Evolutionary conservation across 2,888 invertebrate genomes (phyloP).

Genomic region (Margaritifera margaritifera): DNA sequence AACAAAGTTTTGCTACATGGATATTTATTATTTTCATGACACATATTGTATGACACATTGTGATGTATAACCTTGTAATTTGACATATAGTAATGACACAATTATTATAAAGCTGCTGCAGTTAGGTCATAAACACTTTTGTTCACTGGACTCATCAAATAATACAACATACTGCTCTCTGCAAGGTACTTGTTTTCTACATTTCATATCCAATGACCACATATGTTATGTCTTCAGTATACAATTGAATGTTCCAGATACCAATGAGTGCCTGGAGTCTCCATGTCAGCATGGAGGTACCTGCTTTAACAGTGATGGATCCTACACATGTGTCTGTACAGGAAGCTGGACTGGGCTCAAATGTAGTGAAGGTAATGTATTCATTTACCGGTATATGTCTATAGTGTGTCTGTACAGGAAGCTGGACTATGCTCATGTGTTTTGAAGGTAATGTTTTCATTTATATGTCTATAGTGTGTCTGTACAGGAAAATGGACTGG

Average conservation of each 20-base stretch:
- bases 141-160: too few relatives aligned
- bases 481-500: slow-evolving; percentile 72
- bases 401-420: slow-evolving; percentile 72
- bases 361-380: slow-evolving; percentile 37
- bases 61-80: too few relatives aligned
- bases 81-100: too few relatives aligned
- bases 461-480: slow-evolving; percentile 19
- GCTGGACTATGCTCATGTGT: slow-evolving; percentile 42
- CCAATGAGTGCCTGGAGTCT: slow-evolving; percentile 36
- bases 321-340: slow-evolving; percentile 72
- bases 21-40: too few relatives aligned
- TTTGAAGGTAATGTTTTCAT: slow-evolving; percentile 25
- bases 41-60: too few relatives aligned
- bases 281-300: slow-evolving; percentile 44
- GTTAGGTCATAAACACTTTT: too few relatives aligned
- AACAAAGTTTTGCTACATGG: too few relatives aligned
- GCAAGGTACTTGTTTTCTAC: too few relatives aligned
- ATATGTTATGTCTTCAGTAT: too few relatives aligned
- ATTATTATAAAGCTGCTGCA: too few relatives aligned
- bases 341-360: slow-evolving; percentile 42
- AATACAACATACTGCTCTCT: too few relatives aligned
- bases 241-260: slow-evolving; percentile 18
- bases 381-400: background rate
- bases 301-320: slow-evolving; percentile 48
- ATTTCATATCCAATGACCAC: too few relatives aligned